phyloP scores from a whole-genome alignment of 2,797 vertebrate genomes.

The Chelon labrosus region DNA sequence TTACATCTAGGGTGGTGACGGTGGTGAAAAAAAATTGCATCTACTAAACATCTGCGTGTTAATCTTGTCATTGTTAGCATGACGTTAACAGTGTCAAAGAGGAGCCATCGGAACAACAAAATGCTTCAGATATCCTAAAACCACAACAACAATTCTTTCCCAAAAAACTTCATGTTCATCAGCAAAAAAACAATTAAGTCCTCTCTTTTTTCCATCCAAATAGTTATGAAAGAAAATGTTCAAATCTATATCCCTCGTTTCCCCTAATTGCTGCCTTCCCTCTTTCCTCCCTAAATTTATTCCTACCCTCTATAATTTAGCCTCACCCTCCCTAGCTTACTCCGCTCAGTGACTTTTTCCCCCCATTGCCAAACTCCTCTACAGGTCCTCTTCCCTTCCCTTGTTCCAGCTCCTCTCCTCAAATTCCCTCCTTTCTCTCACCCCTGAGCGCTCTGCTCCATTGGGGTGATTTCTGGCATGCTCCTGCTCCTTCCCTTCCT shows the following conservation, averaged over 20 bases:
- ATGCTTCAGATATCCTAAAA: constrained; percentile 18
- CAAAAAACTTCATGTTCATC: constrained; percentile 15
- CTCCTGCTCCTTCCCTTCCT: constrained; percentile 85
- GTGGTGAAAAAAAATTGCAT: neutral
- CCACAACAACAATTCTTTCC: neutral
- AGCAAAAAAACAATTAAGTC: constrained; percentile 1
- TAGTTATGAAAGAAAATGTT: constrained; percentile 15
- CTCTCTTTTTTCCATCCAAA: neutral
- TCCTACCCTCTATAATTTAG: neutral
- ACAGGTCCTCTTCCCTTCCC: neutral
- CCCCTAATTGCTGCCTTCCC: neutral
- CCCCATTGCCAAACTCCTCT: neutral
- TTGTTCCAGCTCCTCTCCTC: constrained; percentile 9
- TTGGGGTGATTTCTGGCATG: constrained; percentile 86
- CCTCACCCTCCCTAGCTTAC: neutral
- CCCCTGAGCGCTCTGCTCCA: constrained; percentile 78
- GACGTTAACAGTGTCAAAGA: neutral
- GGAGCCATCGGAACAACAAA: neutral
- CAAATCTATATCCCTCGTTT: constrained; percentile 1
- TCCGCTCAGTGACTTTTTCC: neutral
- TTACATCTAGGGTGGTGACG: neutral
- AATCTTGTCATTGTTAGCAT: neutral
- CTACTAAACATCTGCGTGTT: neutral
- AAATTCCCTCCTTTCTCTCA: constrained; percentile 54
- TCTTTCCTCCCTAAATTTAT: constrained; percentile 17